These are phyloP conservation scores for Callospermophilus lateralis DNA, from an alignment of 2,113 vertebrate species.

Conservation along the genomic window DNA sequence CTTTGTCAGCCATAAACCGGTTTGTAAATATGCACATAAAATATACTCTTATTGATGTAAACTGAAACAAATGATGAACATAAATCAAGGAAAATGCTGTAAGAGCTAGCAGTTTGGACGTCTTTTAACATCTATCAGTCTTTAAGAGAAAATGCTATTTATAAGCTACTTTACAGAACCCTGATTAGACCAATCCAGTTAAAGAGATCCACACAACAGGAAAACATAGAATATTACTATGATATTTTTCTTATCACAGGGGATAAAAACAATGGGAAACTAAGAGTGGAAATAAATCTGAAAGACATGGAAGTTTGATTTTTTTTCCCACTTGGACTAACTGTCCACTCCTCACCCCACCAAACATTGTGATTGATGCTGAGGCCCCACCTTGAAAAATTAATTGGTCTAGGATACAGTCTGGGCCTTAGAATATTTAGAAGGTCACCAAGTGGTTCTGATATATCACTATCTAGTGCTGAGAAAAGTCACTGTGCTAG, in stretches of 20 bases:
- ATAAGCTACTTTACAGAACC: not conserved
- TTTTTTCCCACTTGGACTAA: too few relatives aligned
- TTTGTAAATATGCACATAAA: not conserved
- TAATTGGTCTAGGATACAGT: not conserved
- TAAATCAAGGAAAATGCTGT: not conserved
- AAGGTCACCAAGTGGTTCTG: slow-evolving; percentile 12
- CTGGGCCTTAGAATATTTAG: not conserved
- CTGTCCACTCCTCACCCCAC: not conserved
- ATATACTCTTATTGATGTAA: not conserved
- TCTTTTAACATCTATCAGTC: not conserved
- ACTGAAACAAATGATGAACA: not conserved
- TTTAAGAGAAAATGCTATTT: not conserved
- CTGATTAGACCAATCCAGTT: not conserved
- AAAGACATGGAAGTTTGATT: slow-evolving; percentile 20
- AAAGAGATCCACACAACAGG: not conserved
- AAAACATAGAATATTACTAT: not conserved
- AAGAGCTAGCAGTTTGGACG: not conserved
- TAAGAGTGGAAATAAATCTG: slow-evolving; percentile 25
- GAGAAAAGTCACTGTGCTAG: slow-evolving; percentile 22
- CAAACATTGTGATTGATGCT: not conserved
- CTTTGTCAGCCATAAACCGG: not conserved
- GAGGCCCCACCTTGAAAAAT: not conserved
- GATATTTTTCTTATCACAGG: slow-evolving; percentile 20
- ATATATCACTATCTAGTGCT: not conserved
- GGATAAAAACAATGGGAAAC: not conserved